Evolutionary conservation across 2,113 vertebrate genomes (phyloP).

Genomic region (Ginglymostoma cirratum): DNA sequence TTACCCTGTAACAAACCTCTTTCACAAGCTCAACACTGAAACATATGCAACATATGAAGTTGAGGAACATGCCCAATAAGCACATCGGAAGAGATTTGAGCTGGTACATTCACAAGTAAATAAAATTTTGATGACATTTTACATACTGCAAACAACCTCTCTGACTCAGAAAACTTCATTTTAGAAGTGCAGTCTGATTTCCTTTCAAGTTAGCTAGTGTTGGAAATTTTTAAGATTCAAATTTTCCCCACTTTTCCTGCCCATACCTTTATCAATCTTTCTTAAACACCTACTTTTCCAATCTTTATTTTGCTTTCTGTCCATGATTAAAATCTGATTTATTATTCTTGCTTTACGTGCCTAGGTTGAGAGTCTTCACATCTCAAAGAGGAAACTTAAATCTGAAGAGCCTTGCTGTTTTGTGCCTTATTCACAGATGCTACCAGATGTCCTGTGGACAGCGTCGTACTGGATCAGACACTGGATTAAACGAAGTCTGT

Average conservation of each 20-base stretch:
- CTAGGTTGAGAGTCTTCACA: neutral
- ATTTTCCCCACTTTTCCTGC: neutral
- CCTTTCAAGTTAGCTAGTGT: neutral
- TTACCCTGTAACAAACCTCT: neutral
- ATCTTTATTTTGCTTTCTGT: neutral
- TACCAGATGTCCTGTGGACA: neutral
- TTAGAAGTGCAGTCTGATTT: neutral
- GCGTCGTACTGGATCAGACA: neutral
- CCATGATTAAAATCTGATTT: neutral
- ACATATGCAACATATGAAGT: neutral
- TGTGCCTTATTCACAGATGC: neutral
- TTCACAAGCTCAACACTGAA: neutral
- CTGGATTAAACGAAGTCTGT: neutral
- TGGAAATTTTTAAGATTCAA: neutral
- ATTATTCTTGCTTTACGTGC: neutral
- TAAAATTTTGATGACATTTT: neutral
- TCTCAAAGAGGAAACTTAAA: neutral
- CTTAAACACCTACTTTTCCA: neutral
- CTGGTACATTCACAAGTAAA: neutral
- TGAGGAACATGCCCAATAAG: neutral
- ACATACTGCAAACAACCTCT: neutral
- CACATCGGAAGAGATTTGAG: neutral
- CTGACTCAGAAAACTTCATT: neutral
- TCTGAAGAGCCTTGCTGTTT: neutral
- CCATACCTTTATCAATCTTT: neutral